phyloP scores from a whole-genome alignment of 1,140 invertebrate genomes.

The Aphaenogaster rudis region DNA sequence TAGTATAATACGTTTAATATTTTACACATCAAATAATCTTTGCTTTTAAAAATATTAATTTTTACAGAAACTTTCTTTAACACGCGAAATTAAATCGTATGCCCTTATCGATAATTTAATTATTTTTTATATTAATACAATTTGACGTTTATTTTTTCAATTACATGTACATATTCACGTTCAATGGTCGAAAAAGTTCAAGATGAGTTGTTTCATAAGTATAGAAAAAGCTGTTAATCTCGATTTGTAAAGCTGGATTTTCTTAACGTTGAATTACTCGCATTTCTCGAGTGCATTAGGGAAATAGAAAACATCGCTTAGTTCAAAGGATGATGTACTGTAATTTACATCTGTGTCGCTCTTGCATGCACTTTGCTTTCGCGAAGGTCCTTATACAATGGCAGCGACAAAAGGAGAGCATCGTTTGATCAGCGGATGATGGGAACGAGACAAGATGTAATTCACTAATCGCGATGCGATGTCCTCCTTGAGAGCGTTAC shows the following conservation, averaged over 20 bases:
- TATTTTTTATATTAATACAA: conserved; percentile 1
- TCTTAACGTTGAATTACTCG: conserved; percentile 23
- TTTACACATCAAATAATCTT: conserved; percentile 3
- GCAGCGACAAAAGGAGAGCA: conserved; percentile 21
- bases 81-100: neutral
- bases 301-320: conserved; percentile 39
- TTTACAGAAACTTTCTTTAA: neutral
- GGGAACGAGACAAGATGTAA: conserved; percentile 29
- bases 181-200: neutral
- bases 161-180: conserved; percentile 24
- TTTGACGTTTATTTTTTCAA: conserved; percentile 8
- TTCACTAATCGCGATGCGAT: conserved; percentile 14
- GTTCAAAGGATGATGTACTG: conserved; percentile 14
- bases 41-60: neutral
- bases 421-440: conserved; percentile 43
- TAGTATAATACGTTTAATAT: neutral
- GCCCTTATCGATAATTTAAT: neutral
- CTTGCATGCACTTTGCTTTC: conserved; percentile 22
- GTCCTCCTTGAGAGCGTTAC: neutral
- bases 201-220: conserved; percentile 8
- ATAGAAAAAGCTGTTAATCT: neutral
- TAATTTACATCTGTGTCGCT: conserved; percentile 46
- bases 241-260: neutral
- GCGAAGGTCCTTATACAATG: conserved; percentile 14
- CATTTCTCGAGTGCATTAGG: conserved; percentile 29